Evolutionary conservation across 1,140 invertebrate species (phyloP), one percentile per base, ranked within the genome.

Genomic region (Orius laevigatus): DNA sequence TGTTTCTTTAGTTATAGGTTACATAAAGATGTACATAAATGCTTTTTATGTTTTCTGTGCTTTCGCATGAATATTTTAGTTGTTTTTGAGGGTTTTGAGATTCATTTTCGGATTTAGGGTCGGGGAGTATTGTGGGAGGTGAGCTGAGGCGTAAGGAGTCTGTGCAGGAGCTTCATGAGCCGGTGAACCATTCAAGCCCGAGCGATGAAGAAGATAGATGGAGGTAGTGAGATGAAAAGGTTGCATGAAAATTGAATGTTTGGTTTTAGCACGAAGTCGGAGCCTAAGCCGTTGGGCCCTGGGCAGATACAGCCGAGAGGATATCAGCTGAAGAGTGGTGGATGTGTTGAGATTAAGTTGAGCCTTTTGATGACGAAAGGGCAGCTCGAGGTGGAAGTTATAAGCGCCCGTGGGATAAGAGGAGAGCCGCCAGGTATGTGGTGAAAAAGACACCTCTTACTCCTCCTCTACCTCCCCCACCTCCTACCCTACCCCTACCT

Each of bases 281-380:
- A 55, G 12, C 18, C 43, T 15, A 55, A 53, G 33, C 55, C 72
- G 55, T 66, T 85, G 45, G 83, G 83, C 16, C 81, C 81, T 15
- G 81, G 81, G 39, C 82, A 87, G 61, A 71, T 86, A 56, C 73
- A 76, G 61, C 82, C 82, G 18, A 73, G 77, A 51, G 79, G 77
- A 56, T 78, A 76, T 52, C 74, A 73, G 44, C 62, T 79, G 46
- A 56, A 55, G 35, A 49, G 56, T 48, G 66, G 74, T 51, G 72
- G 73, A 33, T 73, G 76, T 53, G 81, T 87, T 6, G 83, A 91
- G 63, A 74, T 93, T 36, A 84, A 87, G 60, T 67, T 94, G 59
- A 86, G 84, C 18, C 77, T 94, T 50, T 74, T 84, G 56, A 81
- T 92, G 66, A 84, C 84, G 58, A 92, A 91, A 66, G 87, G 87